A percentile compares a stretch with the other conserved stretches of the same genome.
phyloP scores from a whole-genome alignment of 2,113 vertebrate genomes.

The Mobula hypostoma region DNA sequence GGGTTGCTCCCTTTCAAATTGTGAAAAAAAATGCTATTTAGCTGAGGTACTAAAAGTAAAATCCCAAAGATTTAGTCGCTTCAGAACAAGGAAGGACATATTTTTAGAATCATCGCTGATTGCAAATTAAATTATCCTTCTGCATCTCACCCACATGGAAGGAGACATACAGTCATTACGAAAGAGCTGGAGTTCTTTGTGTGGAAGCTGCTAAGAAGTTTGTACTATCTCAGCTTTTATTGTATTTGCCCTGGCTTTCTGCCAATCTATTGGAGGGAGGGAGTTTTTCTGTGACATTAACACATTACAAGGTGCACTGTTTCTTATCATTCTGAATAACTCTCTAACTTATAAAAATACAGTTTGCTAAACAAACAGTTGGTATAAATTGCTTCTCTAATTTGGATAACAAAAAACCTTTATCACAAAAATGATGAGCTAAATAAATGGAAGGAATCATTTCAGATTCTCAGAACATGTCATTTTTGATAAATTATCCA shows the following conservation, averaged over 20 bases:
- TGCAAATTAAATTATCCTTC: neutral
- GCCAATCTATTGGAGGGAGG: constrained; percentile 27
- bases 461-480: neutral
- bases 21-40: neutral
- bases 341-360: constrained; percentile 27
- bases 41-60: neutral
- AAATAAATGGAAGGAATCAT: neutral
- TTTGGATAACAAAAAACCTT: constrained; percentile 10
- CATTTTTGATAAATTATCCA: neutral
- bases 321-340: constrained; percentile 32
- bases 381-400: constrained; percentile 24
- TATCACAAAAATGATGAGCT: neutral
- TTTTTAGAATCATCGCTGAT: neutral
- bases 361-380: constrained; percentile 13
- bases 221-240: neutral
- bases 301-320: constrained; percentile 20
- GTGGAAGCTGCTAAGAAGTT: constrained; percentile 11
- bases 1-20: neutral
- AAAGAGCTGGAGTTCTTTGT: neutral
- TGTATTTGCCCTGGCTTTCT: constrained; percentile 20
- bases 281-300: constrained; percentile 19
- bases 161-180: neutral
- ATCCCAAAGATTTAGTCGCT: neutral
- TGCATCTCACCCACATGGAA: neutral
- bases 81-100: neutral